Conservation (phyloP, 2,113 vertebrate genomes). For the Nanger granti region DNA sequence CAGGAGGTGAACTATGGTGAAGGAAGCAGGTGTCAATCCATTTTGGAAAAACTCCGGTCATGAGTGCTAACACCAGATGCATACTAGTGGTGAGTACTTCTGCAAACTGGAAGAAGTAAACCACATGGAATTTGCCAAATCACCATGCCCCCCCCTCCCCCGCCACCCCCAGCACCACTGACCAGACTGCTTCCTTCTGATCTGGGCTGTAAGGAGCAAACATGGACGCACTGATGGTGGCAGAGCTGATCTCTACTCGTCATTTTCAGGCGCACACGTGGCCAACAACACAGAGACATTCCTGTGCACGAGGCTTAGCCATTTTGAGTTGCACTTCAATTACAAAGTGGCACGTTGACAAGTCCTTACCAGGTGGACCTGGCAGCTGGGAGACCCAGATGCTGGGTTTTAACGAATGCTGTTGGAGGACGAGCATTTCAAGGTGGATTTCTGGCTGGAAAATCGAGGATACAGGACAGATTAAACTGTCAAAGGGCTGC, state of each 20-base stretch:
- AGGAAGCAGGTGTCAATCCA: accelerated
- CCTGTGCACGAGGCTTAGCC: neutral
- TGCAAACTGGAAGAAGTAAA: accelerated
- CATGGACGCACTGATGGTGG: accelerated
- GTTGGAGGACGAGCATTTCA: neutral
- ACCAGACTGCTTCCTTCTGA: accelerated
- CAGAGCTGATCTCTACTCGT: accelerated
- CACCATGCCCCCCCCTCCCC: neutral
- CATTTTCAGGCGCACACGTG: accelerated
- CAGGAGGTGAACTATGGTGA: accelerated
- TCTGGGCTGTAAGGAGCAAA: neutral
- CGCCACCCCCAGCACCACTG: too few relatives aligned
- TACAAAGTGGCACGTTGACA: neutral
- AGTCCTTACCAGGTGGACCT: neutral
- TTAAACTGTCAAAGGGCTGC: neutral
- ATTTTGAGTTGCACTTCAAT: neutral
- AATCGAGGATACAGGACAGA: neutral
- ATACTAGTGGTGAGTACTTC: neutral
- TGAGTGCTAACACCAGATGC: accelerated
- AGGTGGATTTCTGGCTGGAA: neutral
- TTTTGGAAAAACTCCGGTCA: accelerated
- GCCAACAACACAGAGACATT: too few relatives aligned
- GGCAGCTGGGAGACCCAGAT: neutral
- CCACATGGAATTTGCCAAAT: neutral
- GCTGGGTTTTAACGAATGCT: neutral